A percentile compares a stretch with the other conserved stretches of the same genome.
These are phyloP conservation scores for Lacanobia wlatinum DNA, from an alignment of 2,888 invertebrate genomes.

Conservation along the genomic window DNA sequence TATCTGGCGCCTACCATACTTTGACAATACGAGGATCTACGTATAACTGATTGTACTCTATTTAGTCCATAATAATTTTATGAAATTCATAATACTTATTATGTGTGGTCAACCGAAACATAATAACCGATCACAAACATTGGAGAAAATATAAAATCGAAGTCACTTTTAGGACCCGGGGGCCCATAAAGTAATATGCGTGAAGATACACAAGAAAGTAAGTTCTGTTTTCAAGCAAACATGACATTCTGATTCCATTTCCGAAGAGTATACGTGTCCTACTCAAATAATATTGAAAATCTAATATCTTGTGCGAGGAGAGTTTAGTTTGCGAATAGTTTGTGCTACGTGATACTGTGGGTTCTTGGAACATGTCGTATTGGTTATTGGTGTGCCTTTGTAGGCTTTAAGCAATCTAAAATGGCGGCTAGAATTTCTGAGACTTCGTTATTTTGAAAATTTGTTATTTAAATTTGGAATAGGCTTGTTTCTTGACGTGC, in stretches of 20 bases:
- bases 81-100: neutral
- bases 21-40: too few species aligned
- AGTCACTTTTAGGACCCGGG: neutral
- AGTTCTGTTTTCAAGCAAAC: slow-evolving; percentile 34
- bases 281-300: slow-evolving; percentile 61
- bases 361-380: slow-evolving; percentile 3
- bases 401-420: neutral
- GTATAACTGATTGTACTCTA: neutral
- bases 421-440: neutral
- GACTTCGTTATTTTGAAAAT: too few species aligned
- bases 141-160: neutral
- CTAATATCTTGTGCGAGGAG: slow-evolving; percentile 52
- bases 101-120: neutral
- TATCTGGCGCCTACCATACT: too few species aligned
- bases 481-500: too few species aligned
- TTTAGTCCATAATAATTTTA: neutral
- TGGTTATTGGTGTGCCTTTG: neutral
- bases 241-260: slow-evolving; percentile 52
- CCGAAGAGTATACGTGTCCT: slow-evolving; percentile 49
- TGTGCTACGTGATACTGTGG: slow-evolving; percentile 48
- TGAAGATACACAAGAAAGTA: slow-evolving; percentile 35
- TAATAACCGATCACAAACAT: neutral
- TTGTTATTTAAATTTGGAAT: too few species aligned
- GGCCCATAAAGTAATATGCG: slow-evolving; percentile 35
- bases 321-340: slow-evolving; percentile 51